Conservation (phyloP, 2,797 vertebrate genomes). For the Enoplosus armatus region DNA sequence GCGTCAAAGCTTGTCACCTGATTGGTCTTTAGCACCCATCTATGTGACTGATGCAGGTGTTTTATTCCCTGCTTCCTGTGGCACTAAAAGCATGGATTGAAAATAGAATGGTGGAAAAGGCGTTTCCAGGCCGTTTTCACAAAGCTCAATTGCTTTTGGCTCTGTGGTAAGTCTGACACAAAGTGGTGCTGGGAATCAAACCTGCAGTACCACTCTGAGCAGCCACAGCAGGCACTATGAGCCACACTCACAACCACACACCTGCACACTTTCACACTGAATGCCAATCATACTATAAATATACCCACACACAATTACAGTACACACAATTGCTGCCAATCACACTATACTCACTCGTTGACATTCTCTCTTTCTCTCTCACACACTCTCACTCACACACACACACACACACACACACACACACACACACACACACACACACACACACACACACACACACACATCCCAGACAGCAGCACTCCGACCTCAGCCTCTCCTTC, state of each 20-base stretch:
- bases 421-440: constrained; percentile 18
- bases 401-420: constrained; percentile 24
- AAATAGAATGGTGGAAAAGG: constrained; percentile 69
- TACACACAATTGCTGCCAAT: constrained; percentile 71
- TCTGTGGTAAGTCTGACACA: constrained; percentile 76
- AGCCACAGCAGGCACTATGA: constrained; percentile 53
- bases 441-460: constrained; percentile 18
- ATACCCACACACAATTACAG: constrained; percentile 48
- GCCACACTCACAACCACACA: constrained; percentile 50
- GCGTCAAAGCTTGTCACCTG: constrained; percentile 55
- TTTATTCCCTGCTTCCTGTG: constrained; percentile 61
- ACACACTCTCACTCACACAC: constrained; percentile 17
- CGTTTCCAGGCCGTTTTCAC: constrained; percentile 61
- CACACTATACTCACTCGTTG: constrained; percentile 50
- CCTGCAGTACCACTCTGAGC: constrained; percentile 63
- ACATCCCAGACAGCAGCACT: constrained; percentile 45
- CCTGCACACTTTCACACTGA: constrained; percentile 34
- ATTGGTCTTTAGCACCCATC: constrained; percentile 56
- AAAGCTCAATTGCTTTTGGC: constrained; percentile 69
- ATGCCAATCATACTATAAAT: constrained; percentile 50
- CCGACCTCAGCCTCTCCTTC: constrained; percentile 67
- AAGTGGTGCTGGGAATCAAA: constrained; percentile 75
- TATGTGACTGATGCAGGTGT: constrained; percentile 63
- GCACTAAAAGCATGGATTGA: constrained; percentile 74
- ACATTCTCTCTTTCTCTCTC: constrained; percentile 20